Base-by-base conservation (phyloP, 92 coral and sea anemone genomes). In the Muricea muricata region DNA sequence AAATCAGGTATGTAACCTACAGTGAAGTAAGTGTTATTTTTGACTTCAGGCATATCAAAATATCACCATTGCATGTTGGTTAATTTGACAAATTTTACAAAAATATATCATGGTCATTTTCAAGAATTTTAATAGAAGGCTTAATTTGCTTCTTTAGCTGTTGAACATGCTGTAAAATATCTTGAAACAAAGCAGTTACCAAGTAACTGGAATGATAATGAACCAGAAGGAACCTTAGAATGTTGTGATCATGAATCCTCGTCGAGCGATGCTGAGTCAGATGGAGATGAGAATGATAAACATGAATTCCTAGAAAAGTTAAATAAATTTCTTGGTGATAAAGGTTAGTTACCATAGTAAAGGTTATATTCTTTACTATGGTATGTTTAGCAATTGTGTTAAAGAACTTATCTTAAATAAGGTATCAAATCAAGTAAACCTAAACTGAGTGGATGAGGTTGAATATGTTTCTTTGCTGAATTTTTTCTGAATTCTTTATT, bases 111-210 rank as follows among this genome's bases (percentile, higher is more conserved):
- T 37, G 42, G 4, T 37, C 42, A 4, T 37, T 37, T 37, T 37
- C 42, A n/a, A n/a, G n/a, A n/a, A n/a, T n/a, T n/a, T n/a, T n/a
- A n/a, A n/a, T n/a, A n/a, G n/a, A n/a, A n/a, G n/a, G n/a, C n/a
- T n/a, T n/a, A n/a, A 15, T 48, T 48, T 48, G 56, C 18, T 39
- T 39, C 20, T 82, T 86, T 56, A 95, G 98, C 93, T 39, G 91
- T 93, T 21, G 97, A 91, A 20, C 93, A 94, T 63, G 97, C 98
- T 11, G 17, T 93, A 50, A 84, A 93, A 0, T 95, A 95, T 85
- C 47, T 91, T 28, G 98, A 91, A 30, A 93, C 95, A n/a, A 97
- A 97, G 24, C 87, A 93, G 42, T 86, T 95, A 10, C 98, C 98
- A 1, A 85, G 83, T 45, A 91, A 84, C 87, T 95, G 98, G 98